These are phyloP conservation scores for Chloroclysta siterata DNA, from an alignment of 2,888 invertebrate species.

Conservation along the genomic window DNA sequence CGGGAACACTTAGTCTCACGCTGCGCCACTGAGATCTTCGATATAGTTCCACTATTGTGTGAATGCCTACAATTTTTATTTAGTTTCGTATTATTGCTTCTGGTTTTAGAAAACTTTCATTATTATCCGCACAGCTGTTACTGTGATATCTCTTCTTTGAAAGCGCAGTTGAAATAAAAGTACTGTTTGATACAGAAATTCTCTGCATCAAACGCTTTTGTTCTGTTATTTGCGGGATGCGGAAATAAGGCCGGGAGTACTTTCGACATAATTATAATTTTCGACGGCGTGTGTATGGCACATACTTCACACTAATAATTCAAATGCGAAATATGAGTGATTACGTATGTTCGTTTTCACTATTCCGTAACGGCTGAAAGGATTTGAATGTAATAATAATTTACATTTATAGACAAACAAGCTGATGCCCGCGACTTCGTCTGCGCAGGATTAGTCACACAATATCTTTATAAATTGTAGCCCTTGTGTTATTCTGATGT, in stretches of 20 bases:
- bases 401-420: too few species aligned
- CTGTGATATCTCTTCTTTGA: constrained; percentile 16
- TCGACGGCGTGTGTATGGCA: neutral
- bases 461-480: too few species aligned
- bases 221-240: constrained; percentile 12
- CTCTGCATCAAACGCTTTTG: constrained; percentile 11
- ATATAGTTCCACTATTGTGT: neutral
- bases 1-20: too few species aligned
- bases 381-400: too few species aligned
- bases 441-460: too few species aligned
- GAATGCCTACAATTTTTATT: neutral
- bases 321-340: too few species aligned
- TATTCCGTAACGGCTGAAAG: too few species aligned
- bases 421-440: too few species aligned
- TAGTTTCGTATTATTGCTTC: constrained; percentile 4
- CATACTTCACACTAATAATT: too few species aligned
- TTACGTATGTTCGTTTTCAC: too few species aligned
- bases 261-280: neutral
- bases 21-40: neutral
- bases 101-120: constrained; percentile 21
- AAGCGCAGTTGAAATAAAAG: constrained; percentile 10
- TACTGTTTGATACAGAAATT: constrained; percentile 10
- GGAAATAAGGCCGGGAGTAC: neutral
- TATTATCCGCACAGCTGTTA: constrained; percentile 18
- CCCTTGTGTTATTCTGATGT: too few species aligned